Evolutionary conservation across 2,113 vertebrate species (phyloP), one percentile per base, ranked within the genome.

Genomic region (Oryzias melastigma): DNA sequence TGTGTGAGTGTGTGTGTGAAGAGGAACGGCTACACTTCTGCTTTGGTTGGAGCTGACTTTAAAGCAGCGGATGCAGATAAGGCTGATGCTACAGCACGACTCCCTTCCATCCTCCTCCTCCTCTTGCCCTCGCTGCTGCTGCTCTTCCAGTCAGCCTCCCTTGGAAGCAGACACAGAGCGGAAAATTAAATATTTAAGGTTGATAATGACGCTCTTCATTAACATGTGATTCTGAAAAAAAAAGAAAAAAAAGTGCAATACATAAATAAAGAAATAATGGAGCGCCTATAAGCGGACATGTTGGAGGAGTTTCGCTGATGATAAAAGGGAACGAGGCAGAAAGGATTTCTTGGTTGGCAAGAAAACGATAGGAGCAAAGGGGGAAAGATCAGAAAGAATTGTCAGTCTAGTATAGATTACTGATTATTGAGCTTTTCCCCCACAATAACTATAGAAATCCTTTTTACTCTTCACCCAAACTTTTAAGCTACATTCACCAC

Each of bases 221-320:
- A 91, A 90, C 90, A 85, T 82, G 86, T 85, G 85, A 88, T 88
- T 88, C 84, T 16, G 88, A 89, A 89, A 90, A 89, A 86, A 22
- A 22, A 22, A 22, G 88, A 89, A 89, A 90, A 89, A 86, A 91
- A 89, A 89, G 86, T 79, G 83, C 83, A 76, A 85, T 85, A 85
- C 87, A 91, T 92, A 91, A 91, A 92, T 91, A 91, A 87, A 87
- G 85, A 89, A 90, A 90, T 89, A 85, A 87, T 84, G 84, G 77
- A 78, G 78, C 63, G 84, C 73, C 75, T 81, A 73, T 78, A 72
- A 89, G 83, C 67, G 73, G 84, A 89, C 75, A 75, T 80, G 80
- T 83, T 78, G 75, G 72, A 85, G 81, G 88, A 81, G 57, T 79
- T 76, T 65, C 68, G 50, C 69, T 63, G 70, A 62, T 69, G 75